Conservation (phyloP, 2,888 invertebrate species). For the Cephus runcator region DNA sequence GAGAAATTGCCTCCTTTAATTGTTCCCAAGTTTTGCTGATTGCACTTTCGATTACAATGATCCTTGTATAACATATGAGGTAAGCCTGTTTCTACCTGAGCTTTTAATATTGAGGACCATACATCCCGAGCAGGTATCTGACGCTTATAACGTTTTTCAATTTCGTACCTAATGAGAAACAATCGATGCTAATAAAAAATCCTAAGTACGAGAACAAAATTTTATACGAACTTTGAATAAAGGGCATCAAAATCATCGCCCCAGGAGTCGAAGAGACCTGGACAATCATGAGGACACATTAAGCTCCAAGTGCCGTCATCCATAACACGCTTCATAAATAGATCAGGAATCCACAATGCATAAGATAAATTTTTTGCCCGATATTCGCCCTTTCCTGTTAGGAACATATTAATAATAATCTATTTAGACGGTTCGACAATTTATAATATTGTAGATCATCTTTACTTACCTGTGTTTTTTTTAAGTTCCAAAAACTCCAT, state of each 20-base stretch:
- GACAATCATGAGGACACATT: slow-evolving; percentile 96
- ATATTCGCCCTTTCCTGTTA: slow-evolving; percentile 84
- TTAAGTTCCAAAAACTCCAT: slow-evolving; percentile 94
- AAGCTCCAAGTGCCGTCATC: slow-evolving; percentile 88
- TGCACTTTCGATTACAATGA: slow-evolving; percentile 95
- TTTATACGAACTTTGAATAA: slow-evolving; percentile 74
- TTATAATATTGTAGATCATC: not conserved
- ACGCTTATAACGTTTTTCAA: slow-evolving; percentile 75
- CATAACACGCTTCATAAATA: slow-evolving; percentile 96
- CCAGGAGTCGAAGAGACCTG: slow-evolving; percentile 91
- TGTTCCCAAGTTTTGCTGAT: slow-evolving; percentile 97
- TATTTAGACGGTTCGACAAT: not conserved
- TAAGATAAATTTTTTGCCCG: slow-evolving; percentile 96
- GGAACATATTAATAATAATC: slow-evolving; percentile 34
- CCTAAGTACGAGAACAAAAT: not conserved
- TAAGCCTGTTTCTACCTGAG: slow-evolving; percentile 97
- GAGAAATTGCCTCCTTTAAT: slow-evolving; percentile 98
- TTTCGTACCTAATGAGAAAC: slow-evolving; percentile 75
- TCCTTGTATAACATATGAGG: slow-evolving; percentile 98
- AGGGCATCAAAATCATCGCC: slow-evolving; percentile 93
- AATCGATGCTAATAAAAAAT: not conserved
- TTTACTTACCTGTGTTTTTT: slow-evolving; percentile 81
- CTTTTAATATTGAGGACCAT: slow-evolving; percentile 94
- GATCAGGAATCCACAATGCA: slow-evolving; percentile 97
- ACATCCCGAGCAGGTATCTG: slow-evolving; percentile 85